Evolutionary conservation across 2,797 vertebrate genomes (phyloP), one percentile per base, ranked within the genome.

Genomic region (Myoxocephalus aenaeus): DNA sequence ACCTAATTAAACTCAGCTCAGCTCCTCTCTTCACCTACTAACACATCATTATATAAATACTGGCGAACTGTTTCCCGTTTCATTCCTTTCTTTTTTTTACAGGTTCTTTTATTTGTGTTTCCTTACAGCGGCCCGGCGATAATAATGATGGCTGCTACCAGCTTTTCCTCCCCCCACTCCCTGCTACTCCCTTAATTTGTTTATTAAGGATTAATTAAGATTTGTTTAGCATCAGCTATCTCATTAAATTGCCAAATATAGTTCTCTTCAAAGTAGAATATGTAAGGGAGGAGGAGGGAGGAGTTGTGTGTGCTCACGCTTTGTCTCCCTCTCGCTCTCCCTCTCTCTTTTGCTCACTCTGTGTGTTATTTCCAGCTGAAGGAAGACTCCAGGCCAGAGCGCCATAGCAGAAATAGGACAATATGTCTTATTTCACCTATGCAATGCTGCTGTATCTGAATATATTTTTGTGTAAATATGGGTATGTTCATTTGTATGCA

Each of bases 201-300:
- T 89, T 88, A 78, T 87, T 77, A 85, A 84, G 72, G 67, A 86
- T 84, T 89, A 81, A 89, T 87, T 89, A 86, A 81, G 76, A 82
- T 87, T 86, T 88, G 80, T 80, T 85, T 85, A 82, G 83, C 58
- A 48, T 57, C 1, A 10, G 51, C 79, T 76, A 82, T 81, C 79
- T 90, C 79, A 87, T 91, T 89, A 88, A 79, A 62, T 73, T 38
- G 80, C 82, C 79, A 85, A 87, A 88, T 82, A 86, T 79, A 86
- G 84, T 75, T 82, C 22, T 59, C 58, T 67, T 81, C 79, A 82
- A 88, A 88, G 58, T 18, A 36, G 59, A 80, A 68, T 69, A 74
- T 86, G 71, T 73, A 65, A 74, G 48, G 38, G 20, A 12, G 34
- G 20, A 48, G 50, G 32, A 44, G 58, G 34, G 68, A 73, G 63